Evolutionary conservation across 1,140 invertebrate genomes (phyloP).

Genomic region (Hylaeus anthracinus): DNA sequence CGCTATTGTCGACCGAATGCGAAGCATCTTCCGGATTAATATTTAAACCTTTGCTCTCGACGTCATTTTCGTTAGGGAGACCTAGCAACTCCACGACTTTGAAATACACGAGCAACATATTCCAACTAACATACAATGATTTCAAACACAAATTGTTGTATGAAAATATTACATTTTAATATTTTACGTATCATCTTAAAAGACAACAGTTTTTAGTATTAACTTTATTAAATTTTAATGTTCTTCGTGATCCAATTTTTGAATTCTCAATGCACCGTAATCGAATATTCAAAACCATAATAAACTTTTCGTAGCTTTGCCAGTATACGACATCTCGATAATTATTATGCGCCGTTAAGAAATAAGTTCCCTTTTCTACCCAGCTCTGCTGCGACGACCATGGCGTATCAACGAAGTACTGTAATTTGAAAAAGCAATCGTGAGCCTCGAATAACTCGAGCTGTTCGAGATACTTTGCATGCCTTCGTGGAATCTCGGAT

Average conservation of each 20-base stretch:
- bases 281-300: constrained; percentile 43
- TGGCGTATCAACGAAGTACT: constrained; percentile 33
- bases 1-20: constrained; percentile 50
- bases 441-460: constrained; percentile 52
- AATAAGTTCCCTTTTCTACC: constrained; percentile 31
- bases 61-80: too few relatives aligned
- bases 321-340: constrained; percentile 39
- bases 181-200: too few relatives aligned
- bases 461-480: constrained; percentile 44
- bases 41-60: constrained; percentile 24
- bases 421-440: constrained; percentile 56
- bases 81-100: too few relatives aligned
- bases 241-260: constrained; percentile 49
- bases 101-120: too few relatives aligned
- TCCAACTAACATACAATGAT: too few relatives aligned
- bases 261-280: constrained; percentile 3
- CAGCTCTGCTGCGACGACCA: background rate
- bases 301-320: constrained; percentile 43
- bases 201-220: too few relatives aligned
- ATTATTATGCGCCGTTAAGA: constrained; percentile 60
- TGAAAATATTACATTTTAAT: too few relatives aligned
- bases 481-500: constrained; percentile 41
- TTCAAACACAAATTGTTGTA: too few relatives aligned
- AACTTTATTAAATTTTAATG: background rate
- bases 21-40: constrained; percentile 55